Conservation (phyloP, 2,797 vertebrate species). For the Malacoctenus gilli region DNA sequence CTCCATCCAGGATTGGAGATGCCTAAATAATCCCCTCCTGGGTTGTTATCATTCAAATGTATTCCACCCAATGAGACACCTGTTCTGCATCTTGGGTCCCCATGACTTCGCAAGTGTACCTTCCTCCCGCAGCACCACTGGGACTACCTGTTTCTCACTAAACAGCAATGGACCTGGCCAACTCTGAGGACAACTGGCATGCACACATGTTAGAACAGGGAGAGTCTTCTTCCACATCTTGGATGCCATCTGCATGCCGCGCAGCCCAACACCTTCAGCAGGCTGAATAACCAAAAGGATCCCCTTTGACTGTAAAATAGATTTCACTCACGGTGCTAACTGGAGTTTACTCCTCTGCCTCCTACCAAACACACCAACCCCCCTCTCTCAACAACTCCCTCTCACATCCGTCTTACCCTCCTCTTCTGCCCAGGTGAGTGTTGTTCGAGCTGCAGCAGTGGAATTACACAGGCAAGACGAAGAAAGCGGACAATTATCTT, state of each 20-base stretch:
- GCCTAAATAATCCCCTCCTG: slow-evolving; percentile 75
- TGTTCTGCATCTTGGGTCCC: slow-evolving; percentile 66
- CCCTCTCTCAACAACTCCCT: slow-evolving; percentile 47
- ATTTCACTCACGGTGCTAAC: slow-evolving; percentile 56
- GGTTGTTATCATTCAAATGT: slow-evolving; percentile 80
- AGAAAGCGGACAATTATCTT: slow-evolving; percentile 86
- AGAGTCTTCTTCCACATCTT: slow-evolving; percentile 13
- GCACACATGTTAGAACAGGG: slow-evolving; percentile 1
- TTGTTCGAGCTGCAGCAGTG: slow-evolving; percentile 74
- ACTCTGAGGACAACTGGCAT: slow-evolving; percentile 32
- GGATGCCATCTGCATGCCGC: slow-evolving; percentile 28
- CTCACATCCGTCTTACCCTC: slow-evolving; percentile 56
- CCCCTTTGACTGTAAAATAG: slow-evolving; percentile 40
- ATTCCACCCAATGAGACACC: slow-evolving; percentile 76
- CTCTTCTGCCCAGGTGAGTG: slow-evolving; percentile 80
- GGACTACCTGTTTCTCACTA: slow-evolving; percentile 14
- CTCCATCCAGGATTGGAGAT: slow-evolving; percentile 65
- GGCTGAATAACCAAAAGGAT: slow-evolving; percentile 38
- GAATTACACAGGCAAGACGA: slow-evolving; percentile 82
- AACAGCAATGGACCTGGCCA: slow-evolving; percentile 11
- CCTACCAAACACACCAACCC: slow-evolving; percentile 54
- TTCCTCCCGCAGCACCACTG: slow-evolving; percentile 22
- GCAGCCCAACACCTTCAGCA: slow-evolving; percentile 20
- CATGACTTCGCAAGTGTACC: slow-evolving; percentile 43
- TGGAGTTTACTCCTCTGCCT: slow-evolving; percentile 47